These are phyloP conservation scores for Campoplex nolae DNA, from an alignment of 2,888 invertebrate species.

Conservation along the genomic window DNA sequence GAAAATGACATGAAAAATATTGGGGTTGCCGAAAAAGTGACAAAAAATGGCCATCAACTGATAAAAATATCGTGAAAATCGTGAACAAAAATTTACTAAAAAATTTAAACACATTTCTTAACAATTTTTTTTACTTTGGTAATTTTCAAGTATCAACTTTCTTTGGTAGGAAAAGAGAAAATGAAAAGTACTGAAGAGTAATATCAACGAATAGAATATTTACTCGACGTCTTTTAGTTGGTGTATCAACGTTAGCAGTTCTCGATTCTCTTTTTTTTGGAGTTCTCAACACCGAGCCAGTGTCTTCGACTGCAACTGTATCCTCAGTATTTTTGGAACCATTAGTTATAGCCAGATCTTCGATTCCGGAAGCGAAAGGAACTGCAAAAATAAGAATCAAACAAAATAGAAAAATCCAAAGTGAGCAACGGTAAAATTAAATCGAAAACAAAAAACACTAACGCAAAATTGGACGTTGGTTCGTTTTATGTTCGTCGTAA, in stretches of 20 bases:
- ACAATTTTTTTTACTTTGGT: neutral
- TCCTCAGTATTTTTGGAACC: neutral
- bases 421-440: neutral
- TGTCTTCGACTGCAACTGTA: neutral
- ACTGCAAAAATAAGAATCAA: neutral
- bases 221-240: constrained; percentile 64
- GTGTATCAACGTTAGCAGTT: constrained; percentile 38
- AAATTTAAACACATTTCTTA: neutral
- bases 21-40: neutral
- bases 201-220: neutral
- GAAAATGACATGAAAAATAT: neutral
- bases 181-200: neutral
- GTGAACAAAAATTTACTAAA: neutral
- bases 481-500: neutral
- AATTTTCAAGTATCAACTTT: neutral
- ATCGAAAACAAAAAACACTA: neutral
- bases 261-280: constrained; percentile 54
- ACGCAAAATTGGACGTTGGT: constrained; percentile 8
- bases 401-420: neutral
- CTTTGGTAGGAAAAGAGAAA: neutral
- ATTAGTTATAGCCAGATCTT: neutral
- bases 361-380: neutral
- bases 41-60: neutral
- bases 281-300: neutral
- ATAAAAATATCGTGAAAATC: neutral